These are phyloP conservation scores for Eulemur albifrons DNA, from an alignment of 2,797 vertebrate genomes.

Conservation along the genomic window DNA sequence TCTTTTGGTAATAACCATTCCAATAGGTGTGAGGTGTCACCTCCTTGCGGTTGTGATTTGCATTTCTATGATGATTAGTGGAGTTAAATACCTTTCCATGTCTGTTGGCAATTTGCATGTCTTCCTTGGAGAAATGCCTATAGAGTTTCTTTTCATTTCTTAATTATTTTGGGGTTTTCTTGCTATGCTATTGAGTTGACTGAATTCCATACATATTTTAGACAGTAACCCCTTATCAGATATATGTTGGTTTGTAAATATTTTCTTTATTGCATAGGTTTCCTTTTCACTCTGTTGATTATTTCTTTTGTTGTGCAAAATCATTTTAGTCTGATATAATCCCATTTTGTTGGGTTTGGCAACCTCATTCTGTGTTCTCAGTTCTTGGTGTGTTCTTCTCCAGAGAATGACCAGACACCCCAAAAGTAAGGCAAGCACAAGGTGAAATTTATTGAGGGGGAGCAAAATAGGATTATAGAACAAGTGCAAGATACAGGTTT, in stretches of 20 bases:
- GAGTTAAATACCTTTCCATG: fast-evolving
- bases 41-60: neutral
- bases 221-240: neutral
- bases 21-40: too few relatives aligned
- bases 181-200: neutral
- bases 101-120: neutral
- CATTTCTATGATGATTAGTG: neutral
- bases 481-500: too few relatives aligned
- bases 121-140: neutral
- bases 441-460: too few relatives aligned
- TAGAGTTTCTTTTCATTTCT: neutral
- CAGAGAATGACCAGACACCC: too few relatives aligned
- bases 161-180: too few relatives aligned
- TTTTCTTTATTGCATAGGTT: neutral
- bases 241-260: neutral
- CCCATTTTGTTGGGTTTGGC: neutral
- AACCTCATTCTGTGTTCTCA: too few relatives aligned
- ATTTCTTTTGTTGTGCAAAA: neutral
- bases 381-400: too few relatives aligned
- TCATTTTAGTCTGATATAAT: neutral
- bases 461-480: too few relatives aligned
- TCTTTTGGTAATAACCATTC: neutral
- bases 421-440: too few relatives aligned
- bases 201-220: neutral
- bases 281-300: neutral